Conservation (phyloP, 2,797 vertebrate species). For the Gymnoscopelus microlampas region DNA sequence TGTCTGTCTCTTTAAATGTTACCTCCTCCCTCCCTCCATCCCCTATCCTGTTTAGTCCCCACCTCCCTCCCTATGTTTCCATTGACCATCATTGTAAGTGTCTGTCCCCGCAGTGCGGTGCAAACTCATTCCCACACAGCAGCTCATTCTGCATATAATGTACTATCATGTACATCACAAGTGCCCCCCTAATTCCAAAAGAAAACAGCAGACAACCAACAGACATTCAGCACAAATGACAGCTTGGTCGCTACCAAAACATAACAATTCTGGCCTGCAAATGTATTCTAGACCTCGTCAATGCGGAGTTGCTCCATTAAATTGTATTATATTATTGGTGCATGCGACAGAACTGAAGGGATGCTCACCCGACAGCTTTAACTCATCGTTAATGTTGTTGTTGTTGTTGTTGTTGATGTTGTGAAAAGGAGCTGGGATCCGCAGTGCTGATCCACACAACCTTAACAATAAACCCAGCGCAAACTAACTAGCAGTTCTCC, state of each 20-base stretch:
- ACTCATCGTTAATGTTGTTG: slow-evolving; percentile 36
- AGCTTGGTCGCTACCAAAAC: slow-evolving; percentile 46
- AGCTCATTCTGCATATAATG: slow-evolving; percentile 20
- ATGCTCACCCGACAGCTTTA: slow-evolving; percentile 62
- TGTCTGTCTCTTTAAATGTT: slow-evolving; percentile 73
- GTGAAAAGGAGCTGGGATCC: slow-evolving; percentile 66
- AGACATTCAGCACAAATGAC: slow-evolving; percentile 11
- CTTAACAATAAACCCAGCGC: slow-evolving; percentile 90
- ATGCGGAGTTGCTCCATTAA: slow-evolving; percentile 37
- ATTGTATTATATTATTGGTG: slow-evolving; percentile 14
- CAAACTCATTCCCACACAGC: slow-evolving; percentile 35
- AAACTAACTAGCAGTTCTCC: slow-evolving; percentile 88
- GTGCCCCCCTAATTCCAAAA: slow-evolving; percentile 7
- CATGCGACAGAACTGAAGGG: slow-evolving; percentile 2
- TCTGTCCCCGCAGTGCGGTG: slow-evolving; percentile 76
- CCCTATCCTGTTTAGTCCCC: slow-evolving; percentile 27
- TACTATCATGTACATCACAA: not conserved
- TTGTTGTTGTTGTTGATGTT: slow-evolving; percentile 52
- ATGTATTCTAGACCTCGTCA: slow-evolving; percentile 62
- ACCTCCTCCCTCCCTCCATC: slow-evolving; percentile 29
- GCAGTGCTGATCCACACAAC: slow-evolving; percentile 92
- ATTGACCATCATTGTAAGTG: slow-evolving; percentile 62
- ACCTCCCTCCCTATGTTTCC: slow-evolving; percentile 46
- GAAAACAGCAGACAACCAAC: slow-evolving; percentile 17
- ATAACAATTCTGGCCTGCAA: slow-evolving; percentile 70